Base-by-base conservation (phyloP, 64 coral and sea anemone species). In the Anthopleura sola region DNA sequence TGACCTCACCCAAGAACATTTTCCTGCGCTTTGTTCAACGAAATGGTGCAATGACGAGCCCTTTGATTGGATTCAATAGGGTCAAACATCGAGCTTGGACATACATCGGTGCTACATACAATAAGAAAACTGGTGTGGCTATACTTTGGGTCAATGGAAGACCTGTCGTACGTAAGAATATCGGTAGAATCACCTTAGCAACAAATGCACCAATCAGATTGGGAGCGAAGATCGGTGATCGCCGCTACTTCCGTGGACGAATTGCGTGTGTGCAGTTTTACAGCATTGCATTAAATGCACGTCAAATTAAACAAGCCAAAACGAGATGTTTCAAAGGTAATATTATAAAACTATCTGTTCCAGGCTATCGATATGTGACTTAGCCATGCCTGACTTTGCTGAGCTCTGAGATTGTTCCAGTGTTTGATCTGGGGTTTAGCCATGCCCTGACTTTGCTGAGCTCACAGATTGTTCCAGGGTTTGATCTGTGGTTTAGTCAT, bases 231-330 rank as follows among this genome's bases (percentile, higher is more conserved):
- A 86, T 86, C 28, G 56, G 89, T 74, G 84, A 91, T 56, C 83
- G 55, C 14, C 83, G 89, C 28, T 91, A 91, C 44, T 86, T 91
- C 58, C 75, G 84, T 40, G 89, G 89, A 26, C 40, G 84, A 23
- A 64, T 91, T 0, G 82, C 89, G 0, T 91, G 89, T 91, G 89
- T 91, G 16, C 89, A 91, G 56, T 40, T 91, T 26, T 91, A 91
- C 78, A 86, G 89, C 56, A 71, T 91, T 13, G 89, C 89, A 2
- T 44, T 91, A 29, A 86, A 86, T 29, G 38, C 74, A 17, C 38
- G 21, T 76, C 89, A 91, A 55, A 81, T 91, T 44, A 80, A 58
- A 19, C n/a, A 80, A 68, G 84, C 89, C 37, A 58, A 74, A 28
- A 91, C 46, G 44, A 86, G 83, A 24, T 91, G 89, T 55, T 91